Conservation (phyloP, 2,797 vertebrate species). For the Zenarchopterus dispar region DNA sequence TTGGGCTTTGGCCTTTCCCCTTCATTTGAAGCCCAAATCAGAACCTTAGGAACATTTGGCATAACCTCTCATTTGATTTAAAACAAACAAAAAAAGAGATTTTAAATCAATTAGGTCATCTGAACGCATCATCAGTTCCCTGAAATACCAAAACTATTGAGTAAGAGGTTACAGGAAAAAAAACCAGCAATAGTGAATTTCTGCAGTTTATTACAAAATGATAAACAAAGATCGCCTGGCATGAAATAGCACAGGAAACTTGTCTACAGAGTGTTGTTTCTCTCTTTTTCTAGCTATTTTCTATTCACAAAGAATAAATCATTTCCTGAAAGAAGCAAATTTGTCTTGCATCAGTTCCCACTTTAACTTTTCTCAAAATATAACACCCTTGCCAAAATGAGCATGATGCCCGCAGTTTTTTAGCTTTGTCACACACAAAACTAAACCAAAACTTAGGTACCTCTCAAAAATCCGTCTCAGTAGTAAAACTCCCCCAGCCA, state of each 20-base stretch:
- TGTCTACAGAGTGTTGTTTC: no score
- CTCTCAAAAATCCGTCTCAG: constrained; percentile 90
- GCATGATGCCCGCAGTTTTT: no score
- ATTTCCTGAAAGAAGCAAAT: not conserved
- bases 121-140: constrained; percentile 12
- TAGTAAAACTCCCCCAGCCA: constrained; percentile 85
- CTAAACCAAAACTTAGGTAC: constrained; percentile 63
- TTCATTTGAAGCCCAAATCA: no score
- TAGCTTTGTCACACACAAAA: not conserved
- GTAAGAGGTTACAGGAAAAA: no score
- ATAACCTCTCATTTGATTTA: no score
- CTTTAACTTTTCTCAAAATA: constrained; percentile 1
- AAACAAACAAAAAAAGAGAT: not conserved
- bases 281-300: no score
- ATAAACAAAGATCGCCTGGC: not conserved
- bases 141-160: constrained; percentile 16
- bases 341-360: not conserved
- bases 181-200: no score
- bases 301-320: constrained; percentile 1
- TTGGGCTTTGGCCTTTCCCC: no score
- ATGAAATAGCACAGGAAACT: not conserved
- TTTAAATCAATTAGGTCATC: constrained; percentile 2
- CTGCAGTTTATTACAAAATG: no score
- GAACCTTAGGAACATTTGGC: no score
- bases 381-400: not conserved